Percentiles rank a stretch among this genome's conserved stretches.
phyloP scores from a whole-genome alignment of 2,113 vertebrate species.

The Gobio gobio region DNA sequence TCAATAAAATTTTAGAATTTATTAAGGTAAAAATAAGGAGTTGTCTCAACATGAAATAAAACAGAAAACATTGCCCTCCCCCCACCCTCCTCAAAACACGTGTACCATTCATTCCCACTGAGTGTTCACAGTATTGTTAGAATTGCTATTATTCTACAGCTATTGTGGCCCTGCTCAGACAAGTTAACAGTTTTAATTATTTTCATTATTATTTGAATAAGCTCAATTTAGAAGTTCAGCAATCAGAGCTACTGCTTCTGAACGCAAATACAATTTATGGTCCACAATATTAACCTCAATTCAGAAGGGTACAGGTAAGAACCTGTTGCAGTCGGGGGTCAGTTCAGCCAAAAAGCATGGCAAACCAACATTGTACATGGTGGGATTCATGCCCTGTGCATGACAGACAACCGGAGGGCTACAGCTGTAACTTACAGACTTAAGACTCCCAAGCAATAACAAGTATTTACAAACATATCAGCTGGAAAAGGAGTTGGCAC shows the following conservation, averaged over 20 bases:
- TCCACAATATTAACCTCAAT: constrained; percentile 76
- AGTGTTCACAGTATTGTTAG: constrained; percentile 81
- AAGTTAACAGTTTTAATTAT: constrained; percentile 40
- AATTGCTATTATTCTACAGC: constrained; percentile 58
- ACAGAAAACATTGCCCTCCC: constrained; percentile 50
- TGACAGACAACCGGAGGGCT: constrained; percentile 43
- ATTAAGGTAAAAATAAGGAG: constrained; percentile 77
- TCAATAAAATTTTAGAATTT: constrained; percentile 72
- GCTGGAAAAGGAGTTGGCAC: constrained; percentile 75
- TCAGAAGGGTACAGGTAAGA: constrained; percentile 42
- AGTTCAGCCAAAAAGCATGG: constrained; percentile 54
- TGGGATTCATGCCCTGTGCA: constrained; percentile 56
- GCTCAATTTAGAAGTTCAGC: constrained; percentile 73
- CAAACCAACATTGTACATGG: constrained; percentile 50
- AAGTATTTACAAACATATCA: constrained; percentile 71
- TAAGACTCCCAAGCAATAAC: constrained; percentile 70
- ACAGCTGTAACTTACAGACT: constrained; percentile 59
- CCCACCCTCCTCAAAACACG: constrained; percentile 58
- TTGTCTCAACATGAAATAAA: constrained; percentile 68
- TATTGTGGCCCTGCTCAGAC: constrained; percentile 53
- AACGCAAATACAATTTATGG: constrained; percentile 74
- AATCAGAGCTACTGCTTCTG: constrained; percentile 79
- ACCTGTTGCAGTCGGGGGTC: constrained; percentile 37
- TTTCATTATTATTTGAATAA: constrained; percentile 55
- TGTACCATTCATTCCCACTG: constrained; percentile 70